Conservation (phyloP, 2,888 invertebrate genomes). For the Timandra comae region DNA sequence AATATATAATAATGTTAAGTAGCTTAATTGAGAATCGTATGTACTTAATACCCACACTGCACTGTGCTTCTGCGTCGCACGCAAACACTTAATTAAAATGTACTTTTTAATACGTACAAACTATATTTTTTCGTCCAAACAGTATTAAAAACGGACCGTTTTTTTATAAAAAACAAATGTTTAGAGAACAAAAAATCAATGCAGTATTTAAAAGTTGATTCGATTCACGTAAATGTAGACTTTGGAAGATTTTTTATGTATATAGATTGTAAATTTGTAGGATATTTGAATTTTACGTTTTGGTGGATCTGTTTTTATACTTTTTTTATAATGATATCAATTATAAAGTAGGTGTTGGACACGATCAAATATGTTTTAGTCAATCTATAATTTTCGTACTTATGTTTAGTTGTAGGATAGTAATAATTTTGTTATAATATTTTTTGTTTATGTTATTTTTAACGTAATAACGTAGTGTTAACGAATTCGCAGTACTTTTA, state of each 20-base stretch:
- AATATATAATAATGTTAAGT: slow-evolving; percentile 16
- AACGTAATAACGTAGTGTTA: not conserved
- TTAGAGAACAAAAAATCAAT: slow-evolving; percentile 48
- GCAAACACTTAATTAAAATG: slow-evolving; percentile 26
- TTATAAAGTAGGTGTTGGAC: slow-evolving; percentile 25
- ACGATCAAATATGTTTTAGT: slow-evolving; percentile 33
- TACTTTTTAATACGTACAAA: slow-evolving; percentile 42
- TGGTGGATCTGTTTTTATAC: slow-evolving; percentile 56
- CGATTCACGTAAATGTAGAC: slow-evolving; percentile 46
- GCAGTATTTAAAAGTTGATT: slow-evolving; percentile 61
- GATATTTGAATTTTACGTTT: slow-evolving; percentile 48
- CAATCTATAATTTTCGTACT: slow-evolving; percentile 21
- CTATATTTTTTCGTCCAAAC: slow-evolving; percentile 47
- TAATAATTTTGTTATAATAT: slow-evolving; percentile 13
- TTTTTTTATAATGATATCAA: slow-evolving; percentile 32
- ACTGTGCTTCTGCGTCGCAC: slow-evolving; percentile 63
- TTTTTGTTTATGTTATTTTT: slow-evolving; percentile 11
- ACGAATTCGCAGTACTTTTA: no score
- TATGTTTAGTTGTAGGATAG: slow-evolving; percentile 17
- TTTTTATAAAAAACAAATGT: slow-evolving; percentile 22
- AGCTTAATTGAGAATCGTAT: slow-evolving; percentile 28
- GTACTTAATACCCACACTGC: slow-evolving; percentile 54
- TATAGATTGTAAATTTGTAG: slow-evolving; percentile 72
- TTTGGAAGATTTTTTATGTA: slow-evolving; percentile 53
- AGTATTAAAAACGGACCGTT: slow-evolving; percentile 46